A percentile compares a stretch with the other conserved stretches of the same genome.
Conservation (phyloP, 2,888 invertebrate genomes). For the Agrotis ipsilon region DNA sequence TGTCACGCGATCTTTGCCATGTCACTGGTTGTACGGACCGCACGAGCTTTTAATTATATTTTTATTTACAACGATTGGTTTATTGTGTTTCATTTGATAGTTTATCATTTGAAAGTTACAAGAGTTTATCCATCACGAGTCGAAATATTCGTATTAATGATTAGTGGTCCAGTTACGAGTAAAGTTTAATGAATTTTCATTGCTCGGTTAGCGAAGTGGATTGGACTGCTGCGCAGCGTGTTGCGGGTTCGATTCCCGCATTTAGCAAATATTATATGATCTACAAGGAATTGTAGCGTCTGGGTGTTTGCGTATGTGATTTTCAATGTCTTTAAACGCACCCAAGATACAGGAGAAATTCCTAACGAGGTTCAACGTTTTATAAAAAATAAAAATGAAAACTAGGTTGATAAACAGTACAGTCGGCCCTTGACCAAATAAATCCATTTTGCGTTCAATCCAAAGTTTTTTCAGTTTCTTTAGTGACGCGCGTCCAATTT, state of each 20-base stretch:
- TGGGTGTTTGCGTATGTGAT: no score
- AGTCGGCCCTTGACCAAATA: no score
- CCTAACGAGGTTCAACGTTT: no score
- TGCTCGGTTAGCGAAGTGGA: no score
- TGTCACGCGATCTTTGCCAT: constrained; percentile 54
- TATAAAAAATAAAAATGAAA: no score
- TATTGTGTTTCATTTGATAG: background rate
- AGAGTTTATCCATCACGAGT: background rate
- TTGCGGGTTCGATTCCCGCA: no score
- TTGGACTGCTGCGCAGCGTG: no score
- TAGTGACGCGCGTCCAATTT: background rate
- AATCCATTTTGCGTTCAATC: background rate
- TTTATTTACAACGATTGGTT: constrained; percentile 7
- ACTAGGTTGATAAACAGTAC: background rate
- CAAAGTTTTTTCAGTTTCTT: constrained; percentile 18
- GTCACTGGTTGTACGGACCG: background rate
- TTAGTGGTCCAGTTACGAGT: background rate
- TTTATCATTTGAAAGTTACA: background rate
- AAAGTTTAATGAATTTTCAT: background rate
- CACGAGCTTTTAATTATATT: constrained; percentile 33
- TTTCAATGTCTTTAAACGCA: no score
- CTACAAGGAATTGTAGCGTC: no score
- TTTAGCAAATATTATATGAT: no score
- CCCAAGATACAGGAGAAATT: no score
- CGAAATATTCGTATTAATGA: background rate